Conservation (phyloP, 2,797 vertebrate species). For the Etheostoma perlongum region DNA sequence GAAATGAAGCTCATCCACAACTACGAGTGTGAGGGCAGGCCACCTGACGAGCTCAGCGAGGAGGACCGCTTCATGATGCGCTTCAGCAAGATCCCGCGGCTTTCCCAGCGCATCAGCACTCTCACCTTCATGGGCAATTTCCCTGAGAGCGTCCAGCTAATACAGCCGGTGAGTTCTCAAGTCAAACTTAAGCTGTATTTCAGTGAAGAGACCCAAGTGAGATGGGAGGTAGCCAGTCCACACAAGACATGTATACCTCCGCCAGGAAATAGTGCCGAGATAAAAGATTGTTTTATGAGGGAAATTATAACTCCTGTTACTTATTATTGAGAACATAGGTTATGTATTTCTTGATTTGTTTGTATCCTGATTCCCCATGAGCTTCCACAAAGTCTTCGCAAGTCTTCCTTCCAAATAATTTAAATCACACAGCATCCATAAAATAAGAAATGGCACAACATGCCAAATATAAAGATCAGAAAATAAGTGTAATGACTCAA, state of each 20-base stretch:
- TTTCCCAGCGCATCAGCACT: conserved; percentile 89
- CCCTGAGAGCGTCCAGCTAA: conserved; percentile 86
- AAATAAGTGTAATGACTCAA: too few relatives aligned
- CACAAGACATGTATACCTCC: too few relatives aligned
- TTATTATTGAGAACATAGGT: background rate
- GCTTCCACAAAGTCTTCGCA: background rate
- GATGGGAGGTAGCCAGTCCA: background rate
- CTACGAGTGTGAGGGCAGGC: conserved; percentile 87
- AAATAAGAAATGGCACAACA: background rate
- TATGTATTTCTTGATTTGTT: background rate
- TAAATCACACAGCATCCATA: background rate
- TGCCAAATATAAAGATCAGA: background rate
- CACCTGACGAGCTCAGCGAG: conserved; percentile 88
- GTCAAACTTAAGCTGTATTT: background rate
- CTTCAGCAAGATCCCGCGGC: conserved; percentile 92
- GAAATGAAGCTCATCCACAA: conserved; percentile 89
- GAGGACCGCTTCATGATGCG: conserved; percentile 95
- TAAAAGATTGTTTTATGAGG: background rate
- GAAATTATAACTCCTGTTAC: background rate
- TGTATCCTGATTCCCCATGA: background rate
- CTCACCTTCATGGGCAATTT: conserved; percentile 96
- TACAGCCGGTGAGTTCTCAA: conserved; percentile 87
- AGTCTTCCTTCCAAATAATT: background rate
- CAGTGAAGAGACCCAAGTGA: background rate
- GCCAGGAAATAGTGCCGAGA: background rate